These are phyloP conservation scores for Lytechinus variegatus DNA, from an alignment of 35 echinoderm and acorn worm genomes.

Conservation along the genomic window DNA sequence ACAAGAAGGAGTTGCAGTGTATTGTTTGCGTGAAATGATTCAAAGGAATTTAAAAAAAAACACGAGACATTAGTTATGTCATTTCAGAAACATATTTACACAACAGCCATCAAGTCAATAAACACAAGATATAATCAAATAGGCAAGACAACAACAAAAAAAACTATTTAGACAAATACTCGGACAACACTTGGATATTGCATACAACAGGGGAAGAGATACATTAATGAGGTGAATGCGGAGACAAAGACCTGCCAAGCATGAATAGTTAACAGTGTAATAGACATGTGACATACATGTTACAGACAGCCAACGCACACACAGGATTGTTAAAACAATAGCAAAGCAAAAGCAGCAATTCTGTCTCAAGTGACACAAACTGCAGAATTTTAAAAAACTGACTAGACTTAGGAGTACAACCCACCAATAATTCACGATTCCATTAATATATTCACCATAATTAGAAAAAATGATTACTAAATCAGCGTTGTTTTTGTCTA, in stretches of 20 bases:
- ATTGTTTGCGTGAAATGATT: conserved; percentile 3
- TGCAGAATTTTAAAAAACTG: neutral
- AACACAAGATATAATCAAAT: neutral
- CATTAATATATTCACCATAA: neutral
- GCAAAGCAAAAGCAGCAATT: neutral
- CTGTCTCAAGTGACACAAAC: neutral
- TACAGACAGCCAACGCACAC: neutral
- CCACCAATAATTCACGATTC: neutral
- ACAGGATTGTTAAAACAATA: neutral
- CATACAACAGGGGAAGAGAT: neutral
- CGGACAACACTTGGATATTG: neutral
- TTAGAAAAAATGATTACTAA: neutral
- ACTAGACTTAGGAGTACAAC: neutral
- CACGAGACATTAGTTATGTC: conserved; percentile 10
- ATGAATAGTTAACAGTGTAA: neutral
- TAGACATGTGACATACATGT: neutral
- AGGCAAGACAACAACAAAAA: neutral
- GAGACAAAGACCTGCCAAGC: neutral
- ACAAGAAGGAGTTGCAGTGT: neutral
- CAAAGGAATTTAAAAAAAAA: neutral
- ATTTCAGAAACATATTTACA: neutral
- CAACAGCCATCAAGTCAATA: neutral
- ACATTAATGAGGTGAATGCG: neutral
- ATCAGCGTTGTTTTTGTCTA: too few relatives aligned
- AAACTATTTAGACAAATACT: neutral